A percentile compares a stretch with the other conserved stretches of the same genome.
These are phyloP conservation scores for Quadriops clusia DNA, from an alignment of 2,888 invertebrate genomes.

Conservation along the genomic window DNA sequence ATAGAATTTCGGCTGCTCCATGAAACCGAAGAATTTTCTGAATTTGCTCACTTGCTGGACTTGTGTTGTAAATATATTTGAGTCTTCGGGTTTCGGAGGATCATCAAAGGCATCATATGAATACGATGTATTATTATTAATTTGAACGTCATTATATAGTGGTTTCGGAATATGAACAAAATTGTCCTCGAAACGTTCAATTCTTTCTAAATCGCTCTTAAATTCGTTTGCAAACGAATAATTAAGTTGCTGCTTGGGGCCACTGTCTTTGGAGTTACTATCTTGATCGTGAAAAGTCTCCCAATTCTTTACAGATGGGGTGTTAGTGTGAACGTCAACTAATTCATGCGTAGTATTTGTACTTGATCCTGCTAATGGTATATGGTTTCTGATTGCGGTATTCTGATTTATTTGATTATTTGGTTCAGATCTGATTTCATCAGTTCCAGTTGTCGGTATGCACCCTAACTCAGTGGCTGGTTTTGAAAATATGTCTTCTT, in stretches of 20 bases:
- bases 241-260: conserved; percentile 5
- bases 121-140: conserved; percentile 36
- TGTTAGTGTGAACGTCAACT: conserved; percentile 3
- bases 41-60: conserved; percentile 5
- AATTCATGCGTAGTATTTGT: conserved; percentile 3
- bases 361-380: conserved; percentile 2
- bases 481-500: conserved; percentile 45
- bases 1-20: conserved; percentile 39
- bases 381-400: conserved; percentile 4
- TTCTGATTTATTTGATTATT: conserved; percentile 19
- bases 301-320: too few species aligned
- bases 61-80: conserved; percentile 27
- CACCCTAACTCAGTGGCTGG: conserved; percentile 27
- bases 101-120: conserved; percentile 26
- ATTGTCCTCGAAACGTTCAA: conserved; percentile 32
- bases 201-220: conserved; percentile 34
- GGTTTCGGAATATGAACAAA: conserved; percentile 36
- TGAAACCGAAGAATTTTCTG: conserved; percentile 16
- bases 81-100: conserved; percentile 15
- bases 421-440: too few species aligned
- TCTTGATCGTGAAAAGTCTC: conserved; percentile 24
- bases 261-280: conserved; percentile 1
- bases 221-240: conserved; percentile 3
- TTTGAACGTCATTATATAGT: conserved; percentile 44
- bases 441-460: too few species aligned